Evolutionary conservation across 2,113 vertebrate genomes (phyloP), one percentile per base, ranked within the genome.

Genomic region (Reinhardtius hippoglossoides): DNA sequence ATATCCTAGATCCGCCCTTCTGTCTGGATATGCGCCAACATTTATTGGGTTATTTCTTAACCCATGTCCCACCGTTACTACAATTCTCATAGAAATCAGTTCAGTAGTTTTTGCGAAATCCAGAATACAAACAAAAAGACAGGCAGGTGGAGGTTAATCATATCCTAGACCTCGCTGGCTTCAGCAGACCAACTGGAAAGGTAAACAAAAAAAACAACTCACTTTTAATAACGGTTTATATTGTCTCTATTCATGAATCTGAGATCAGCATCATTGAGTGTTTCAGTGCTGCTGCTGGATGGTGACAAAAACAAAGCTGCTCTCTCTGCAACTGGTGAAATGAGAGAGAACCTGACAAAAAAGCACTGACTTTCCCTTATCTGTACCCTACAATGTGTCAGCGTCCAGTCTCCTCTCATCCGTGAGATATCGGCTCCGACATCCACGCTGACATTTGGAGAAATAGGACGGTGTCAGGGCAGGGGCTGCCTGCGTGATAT

Each of bases 381-480:
- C 86, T 77, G 23, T 57, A 31, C 26, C 31, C 64, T 76, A 61
- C 86, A 75, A 81, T 82, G 68, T 80, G 80, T 74, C 78, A 67
- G 76, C 64, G 15, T 84, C 83, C 72, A 54, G 59, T 61, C 24
- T 5, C 54, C 46, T 46, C 20, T 14, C 37, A 52, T 74, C 84
- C n/a, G 13, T 75, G 52, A 71, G 90, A 92, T 91, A 93, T 83
- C 89, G 80, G 81, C 81, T 69, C 82, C 73, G 81, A 57, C 88
- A 93, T 93, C 90, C 37, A 58, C 40, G 54, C 85, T 94, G 94
- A 91, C 93, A 94, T 95, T 94, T 94, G 76, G 89, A 94, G 81
- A 82, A 93, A 93, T 81, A 65, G 65, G 87, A 76, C 61, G 70
- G 65, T 83, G 87, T 92, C 91, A 80, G 79, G 74, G 64, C 55